These are phyloP conservation scores for Halcyon malimbica DNA, from an alignment of 2,113 vertebrate genomes.

Conservation along the genomic window DNA sequence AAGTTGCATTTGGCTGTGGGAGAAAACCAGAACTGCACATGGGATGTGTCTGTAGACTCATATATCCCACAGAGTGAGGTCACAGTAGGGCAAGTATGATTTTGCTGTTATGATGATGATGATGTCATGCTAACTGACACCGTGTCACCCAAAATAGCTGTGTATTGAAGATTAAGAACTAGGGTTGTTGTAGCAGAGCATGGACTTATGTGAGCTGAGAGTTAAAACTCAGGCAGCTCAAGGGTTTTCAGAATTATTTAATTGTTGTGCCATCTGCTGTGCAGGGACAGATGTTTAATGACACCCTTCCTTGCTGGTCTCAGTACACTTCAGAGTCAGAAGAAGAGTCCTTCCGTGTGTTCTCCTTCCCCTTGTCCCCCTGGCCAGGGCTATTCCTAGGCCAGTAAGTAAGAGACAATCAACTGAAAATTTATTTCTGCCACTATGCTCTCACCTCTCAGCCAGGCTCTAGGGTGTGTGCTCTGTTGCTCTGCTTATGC, in stretches of 20 bases:
- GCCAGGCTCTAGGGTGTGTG: neutral
- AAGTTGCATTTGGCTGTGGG: neutral
- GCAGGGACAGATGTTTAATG: neutral
- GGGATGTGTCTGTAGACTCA: neutral
- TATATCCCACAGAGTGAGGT: neutral
- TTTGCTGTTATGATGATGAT: neutral
- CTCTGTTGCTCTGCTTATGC: neutral
- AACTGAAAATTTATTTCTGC: neutral
- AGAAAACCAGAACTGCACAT: neutral
- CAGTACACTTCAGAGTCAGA: neutral
- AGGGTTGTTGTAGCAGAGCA: neutral
- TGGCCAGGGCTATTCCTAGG: neutral
- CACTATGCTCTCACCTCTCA: neutral
- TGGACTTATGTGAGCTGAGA: neutral
- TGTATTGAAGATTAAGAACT: neutral
- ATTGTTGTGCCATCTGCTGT: neutral
- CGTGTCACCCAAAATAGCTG: neutral
- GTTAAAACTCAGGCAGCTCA: neutral
- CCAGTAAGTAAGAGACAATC: neutral
- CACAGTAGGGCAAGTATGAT: neutral
- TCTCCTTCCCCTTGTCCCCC: neutral
- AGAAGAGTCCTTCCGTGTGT: neutral
- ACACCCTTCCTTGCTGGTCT: neutral
- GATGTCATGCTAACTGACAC: neutral
- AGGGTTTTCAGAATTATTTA: neutral